Base-by-base conservation (phyloP, 2,888 invertebrate species). In the Heteromurus nitidus region DNA sequence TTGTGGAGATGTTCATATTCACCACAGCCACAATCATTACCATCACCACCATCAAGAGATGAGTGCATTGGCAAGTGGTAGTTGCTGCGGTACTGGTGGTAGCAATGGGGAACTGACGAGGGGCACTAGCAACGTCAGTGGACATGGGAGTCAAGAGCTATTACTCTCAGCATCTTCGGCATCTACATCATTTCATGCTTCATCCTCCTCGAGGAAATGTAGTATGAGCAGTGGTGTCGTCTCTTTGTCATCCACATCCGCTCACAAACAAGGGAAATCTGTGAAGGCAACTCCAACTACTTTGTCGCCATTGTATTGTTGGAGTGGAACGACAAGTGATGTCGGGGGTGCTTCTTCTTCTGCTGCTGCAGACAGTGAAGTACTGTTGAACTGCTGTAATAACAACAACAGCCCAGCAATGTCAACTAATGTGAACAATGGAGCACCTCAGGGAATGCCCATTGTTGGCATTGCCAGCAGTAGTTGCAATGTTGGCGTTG, bases 151-250 rank as follows among this genome's bases (percentile, higher is more conserved):
- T 60, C 74, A 80, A 24, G 80, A 80, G 80, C 58, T 80, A 67
- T 20, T 80, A 68, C 80, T 74, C 73, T 69, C 80, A 79, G 26
- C 73, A 60, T 36, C 69, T 16, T 53, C 64, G 31, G 26, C 60
- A 44, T 50, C 72, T 16, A 68, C 70, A 69, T 62, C 55, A 20
- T 22, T 77, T 67, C 76, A 76, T 55, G 22, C 65, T n/a, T 20
- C 44, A 31, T 67, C 31, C 44, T 58, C 82, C 50, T 69, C 74
- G 20, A 81, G 84, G 75, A 84, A 84, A 69, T 83, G 84, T 69
- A 84, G 84, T 68, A 81, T 72, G 50, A 81, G 82, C 68, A 82
- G 77, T 65, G 79, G 69, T 36, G 75, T n/a, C n/a, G n/a, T 80
- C 68, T 76, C 73, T 24, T 62, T 58, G 53, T 73, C 81, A 68